Evolutionary conservation across 2,888 invertebrate genomes (phyloP).

Genomic region (Criorhina ranunculi): DNA sequence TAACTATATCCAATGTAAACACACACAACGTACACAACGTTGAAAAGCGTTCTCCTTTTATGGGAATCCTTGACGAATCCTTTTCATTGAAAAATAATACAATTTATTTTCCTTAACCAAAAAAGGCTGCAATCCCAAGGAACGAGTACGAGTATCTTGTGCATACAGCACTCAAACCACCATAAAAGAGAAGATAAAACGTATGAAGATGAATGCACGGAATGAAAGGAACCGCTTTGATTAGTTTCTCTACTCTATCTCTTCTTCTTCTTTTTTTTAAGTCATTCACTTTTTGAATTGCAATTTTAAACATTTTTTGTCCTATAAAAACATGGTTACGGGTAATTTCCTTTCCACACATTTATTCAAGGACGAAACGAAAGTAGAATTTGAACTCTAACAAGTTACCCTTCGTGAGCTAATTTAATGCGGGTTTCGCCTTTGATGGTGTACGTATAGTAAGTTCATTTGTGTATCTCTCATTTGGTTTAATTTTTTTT

Average conservation of each 20-base stretch:
- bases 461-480: neutral
- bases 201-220: conserved; percentile 36
- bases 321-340: neutral
- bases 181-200: conserved; percentile 15
- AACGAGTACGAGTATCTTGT: neutral
- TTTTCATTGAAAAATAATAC: conserved; percentile 63
- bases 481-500: neutral
- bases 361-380: conserved; percentile 10
- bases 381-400: conserved; percentile 5
- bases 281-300: conserved; percentile 19
- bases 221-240: conserved; percentile 19
- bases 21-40: neutral
- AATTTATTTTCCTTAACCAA: conserved; percentile 50
- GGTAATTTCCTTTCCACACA: conserved; percentile 11
- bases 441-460: neutral
- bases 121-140: conserved; percentile 33
- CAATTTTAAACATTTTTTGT: conserved; percentile 6
- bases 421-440: neutral
- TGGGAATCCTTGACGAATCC: conserved; percentile 32
- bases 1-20: neutral
- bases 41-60: conserved; percentile 17
- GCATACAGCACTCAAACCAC: conserved; percentile 14
- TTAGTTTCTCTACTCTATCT: neutral
- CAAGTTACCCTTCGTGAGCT: neutral
- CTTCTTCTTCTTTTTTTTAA: neutral